Evolutionary conservation across 2,797 vertebrate genomes (phyloP).

Genomic region (Pyrocephalus nanus): DNA sequence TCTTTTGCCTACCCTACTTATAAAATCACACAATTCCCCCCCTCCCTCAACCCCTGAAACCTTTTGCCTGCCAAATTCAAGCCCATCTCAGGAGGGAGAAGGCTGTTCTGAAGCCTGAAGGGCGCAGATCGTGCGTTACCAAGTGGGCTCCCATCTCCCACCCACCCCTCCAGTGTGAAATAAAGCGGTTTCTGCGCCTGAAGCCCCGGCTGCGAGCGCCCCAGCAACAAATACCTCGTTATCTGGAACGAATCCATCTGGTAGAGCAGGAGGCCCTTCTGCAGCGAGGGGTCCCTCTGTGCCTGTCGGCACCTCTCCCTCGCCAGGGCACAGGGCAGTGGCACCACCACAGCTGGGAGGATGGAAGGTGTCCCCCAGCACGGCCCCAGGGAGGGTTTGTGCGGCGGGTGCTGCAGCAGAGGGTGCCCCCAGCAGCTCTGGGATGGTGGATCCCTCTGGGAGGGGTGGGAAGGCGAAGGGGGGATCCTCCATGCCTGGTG

Average conservation of each 20-base stretch:
- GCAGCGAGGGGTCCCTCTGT: not conserved
- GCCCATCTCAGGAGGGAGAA: not conserved
- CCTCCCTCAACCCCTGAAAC: accelerated
- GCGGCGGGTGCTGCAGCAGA: not conserved
- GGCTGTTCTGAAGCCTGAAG: not conserved
- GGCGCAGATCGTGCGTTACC: not conserved
- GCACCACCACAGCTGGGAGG: not conserved
- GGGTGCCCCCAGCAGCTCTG: not conserved
- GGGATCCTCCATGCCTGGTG: not conserved
- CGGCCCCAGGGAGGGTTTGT: not conserved
- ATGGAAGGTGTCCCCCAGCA: accelerated
- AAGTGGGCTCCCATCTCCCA: not conserved
- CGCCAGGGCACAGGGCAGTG: accelerated
- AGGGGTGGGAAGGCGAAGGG: not conserved
- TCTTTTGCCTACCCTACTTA: not conserved
- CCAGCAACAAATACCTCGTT: constrained; percentile 77
- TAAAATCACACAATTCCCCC: not conserved
- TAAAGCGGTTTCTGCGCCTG: not conserved
- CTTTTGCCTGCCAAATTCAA: not conserved
- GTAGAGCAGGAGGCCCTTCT: constrained; percentile 65
- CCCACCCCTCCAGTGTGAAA: not conserved
- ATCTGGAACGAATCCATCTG: constrained; percentile 74
- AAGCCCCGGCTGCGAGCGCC: not conserved
- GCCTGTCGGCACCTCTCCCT: not conserved
- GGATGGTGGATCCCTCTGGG: not conserved